Evolutionary conservation across 2,888 invertebrate genomes (phyloP), one percentile per base, ranked within the genome.

Genomic region (Dioctria linearis): DNA sequence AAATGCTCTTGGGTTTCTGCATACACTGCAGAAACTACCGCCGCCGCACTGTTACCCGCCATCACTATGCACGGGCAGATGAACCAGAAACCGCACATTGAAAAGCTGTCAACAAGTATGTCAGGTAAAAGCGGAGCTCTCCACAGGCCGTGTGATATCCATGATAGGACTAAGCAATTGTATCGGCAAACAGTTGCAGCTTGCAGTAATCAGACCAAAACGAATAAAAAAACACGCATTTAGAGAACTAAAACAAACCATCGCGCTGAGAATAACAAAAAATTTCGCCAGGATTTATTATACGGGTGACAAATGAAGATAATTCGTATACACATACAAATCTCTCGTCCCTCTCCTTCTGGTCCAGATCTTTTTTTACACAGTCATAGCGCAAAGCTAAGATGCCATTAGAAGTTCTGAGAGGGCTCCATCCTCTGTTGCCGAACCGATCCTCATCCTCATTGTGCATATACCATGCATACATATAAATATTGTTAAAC

Each of bases 291-390:
- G 73, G 73, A 80, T 80, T 80, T 80, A 80, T 80, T 80, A 80
- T 80, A 80, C 73, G 80, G 73, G 73, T 80, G 80, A 80, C 80
- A 80, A 80, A 80, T 80, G 73, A 63, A 80, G 69, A 73, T 63
- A 71, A 80, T 71, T 80, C 54, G 63, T 61, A 57, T 61, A 78
- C 71, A 71, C 11, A 40, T 63, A 49, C 79, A 42, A 71, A 54
- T n/a, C 40, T 9, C 42, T 5, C 43, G n/a, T 13, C 71, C 25
- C 42, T 66, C 43, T 66, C 4, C 42, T 43, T 43, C 43, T 25
- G 25, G 25, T 25, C 25, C 25, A 25, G 25, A 25, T 25, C 66
- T 66, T 13, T 40, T n/a, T 75, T 73, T 39, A 40, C 49, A 59
- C 61, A 71, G 5, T 39, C 46, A 9, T n/a, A 39, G 61, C 65